phyloP scores from a whole-genome alignment of 2,797 vertebrate genomes.

The Sternotherus odoratus region DNA sequence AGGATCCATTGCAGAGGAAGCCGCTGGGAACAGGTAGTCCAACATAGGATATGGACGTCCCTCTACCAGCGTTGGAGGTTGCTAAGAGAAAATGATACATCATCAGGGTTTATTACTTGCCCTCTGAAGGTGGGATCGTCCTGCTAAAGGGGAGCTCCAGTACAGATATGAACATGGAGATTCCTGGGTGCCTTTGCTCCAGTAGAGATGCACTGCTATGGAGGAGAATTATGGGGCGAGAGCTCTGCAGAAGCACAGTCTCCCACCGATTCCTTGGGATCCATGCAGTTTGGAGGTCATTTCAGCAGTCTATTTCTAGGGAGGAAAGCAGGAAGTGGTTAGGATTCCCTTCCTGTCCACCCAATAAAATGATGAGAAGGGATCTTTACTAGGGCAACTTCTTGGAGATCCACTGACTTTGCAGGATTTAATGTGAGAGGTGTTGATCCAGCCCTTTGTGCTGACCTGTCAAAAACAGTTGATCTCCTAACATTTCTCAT shows the following conservation, averaged over 20 bases:
- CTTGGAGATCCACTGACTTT: neutral
- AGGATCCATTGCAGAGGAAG: neutral
- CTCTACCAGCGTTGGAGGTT: neutral
- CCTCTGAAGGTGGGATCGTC: neutral
- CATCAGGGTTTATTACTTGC: neutral
- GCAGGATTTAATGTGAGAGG: neutral
- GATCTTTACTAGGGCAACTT: neutral
- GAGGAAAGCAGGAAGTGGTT: neutral
- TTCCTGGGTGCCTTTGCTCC: neutral
- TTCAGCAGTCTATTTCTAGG: neutral
- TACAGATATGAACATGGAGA: neutral
- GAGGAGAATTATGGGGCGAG: neutral
- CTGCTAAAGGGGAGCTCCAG: no score
- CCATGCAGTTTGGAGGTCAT: neutral
- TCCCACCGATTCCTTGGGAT: neutral
- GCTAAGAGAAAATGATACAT: neutral
- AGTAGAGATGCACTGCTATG: neutral
- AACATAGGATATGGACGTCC: neutral
- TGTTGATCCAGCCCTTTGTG: neutral
- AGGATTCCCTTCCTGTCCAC: neutral
- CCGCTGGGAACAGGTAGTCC: no score
- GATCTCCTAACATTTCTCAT: neutral
- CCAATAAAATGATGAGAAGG: neutral
- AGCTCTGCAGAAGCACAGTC: neutral
- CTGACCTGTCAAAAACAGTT: neutral